Percentiles rank a stretch among this genome's conserved stretches.
phyloP scores from a whole-genome alignment of 1,140 invertebrate species.

The Rhopalosiphum padi region DNA sequence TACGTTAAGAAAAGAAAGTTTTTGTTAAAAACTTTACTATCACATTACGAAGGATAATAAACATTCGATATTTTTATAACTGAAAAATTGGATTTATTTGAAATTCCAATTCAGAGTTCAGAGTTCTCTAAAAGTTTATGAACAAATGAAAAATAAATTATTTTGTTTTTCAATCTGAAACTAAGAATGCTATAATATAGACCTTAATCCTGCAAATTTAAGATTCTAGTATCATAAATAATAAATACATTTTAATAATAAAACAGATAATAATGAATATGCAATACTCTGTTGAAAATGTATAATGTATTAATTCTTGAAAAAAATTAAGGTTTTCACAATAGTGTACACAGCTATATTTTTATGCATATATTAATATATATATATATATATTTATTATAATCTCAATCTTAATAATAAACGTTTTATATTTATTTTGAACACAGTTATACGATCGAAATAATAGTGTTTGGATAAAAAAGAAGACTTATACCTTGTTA shows the following conservation, averaged over 20 bases:
- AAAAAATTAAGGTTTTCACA: not conserved
- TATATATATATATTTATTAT: not conserved
- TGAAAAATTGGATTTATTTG: not conserved
- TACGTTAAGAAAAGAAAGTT: not conserved
- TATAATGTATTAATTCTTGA: not conserved
- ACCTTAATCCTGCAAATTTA: not conserved
- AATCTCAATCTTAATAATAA: not conserved
- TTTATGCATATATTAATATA: not conserved
- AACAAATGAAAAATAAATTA: slow-evolving; percentile 23
- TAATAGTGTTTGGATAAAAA: not conserved
- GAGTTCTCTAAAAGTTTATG: not conserved
- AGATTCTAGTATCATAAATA: not conserved
- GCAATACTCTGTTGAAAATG: not conserved
- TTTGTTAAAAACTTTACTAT: not conserved
- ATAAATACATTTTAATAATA: not conserved
- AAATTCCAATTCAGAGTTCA: not conserved
- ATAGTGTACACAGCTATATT: not conserved
- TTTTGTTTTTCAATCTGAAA: not conserved
- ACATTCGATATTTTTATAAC: slow-evolving; percentile 7
- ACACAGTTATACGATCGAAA: not conserved
- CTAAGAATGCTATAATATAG: not conserved
- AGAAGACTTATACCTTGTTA: not conserved
- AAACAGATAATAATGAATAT: not conserved
- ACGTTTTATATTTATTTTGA: not conserved
- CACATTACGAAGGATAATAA: not conserved